These are phyloP conservation scores for Acanthococcus lagerstroemiae DNA, from an alignment of 2,888 invertebrate genomes.

Conservation along the genomic window DNA sequence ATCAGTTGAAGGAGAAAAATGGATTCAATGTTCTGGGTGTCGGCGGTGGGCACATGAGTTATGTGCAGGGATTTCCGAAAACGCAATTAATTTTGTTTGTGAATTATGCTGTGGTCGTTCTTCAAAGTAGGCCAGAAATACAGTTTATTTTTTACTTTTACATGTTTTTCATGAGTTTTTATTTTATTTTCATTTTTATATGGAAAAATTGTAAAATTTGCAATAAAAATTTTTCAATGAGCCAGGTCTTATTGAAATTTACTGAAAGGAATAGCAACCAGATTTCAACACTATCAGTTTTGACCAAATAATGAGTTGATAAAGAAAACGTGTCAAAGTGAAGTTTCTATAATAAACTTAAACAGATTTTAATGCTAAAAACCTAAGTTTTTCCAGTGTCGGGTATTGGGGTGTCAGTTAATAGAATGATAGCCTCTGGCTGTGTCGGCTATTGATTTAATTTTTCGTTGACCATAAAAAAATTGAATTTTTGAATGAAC, in stretches of 20 bases:
- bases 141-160: not conserved
- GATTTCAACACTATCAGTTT: not conserved
- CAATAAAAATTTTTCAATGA: not conserved
- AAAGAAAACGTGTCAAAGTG: not conserved
- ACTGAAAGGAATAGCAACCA: not conserved
- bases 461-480: not conserved
- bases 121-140: not conserved
- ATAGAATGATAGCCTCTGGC: not conserved
- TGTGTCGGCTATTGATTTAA: not conserved
- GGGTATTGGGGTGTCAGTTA: not conserved
- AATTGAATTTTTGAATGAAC: not conserved
- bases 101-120: not conserved
- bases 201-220: not conserved
- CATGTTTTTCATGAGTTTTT: not conserved
- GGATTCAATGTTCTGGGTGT: not conserved
- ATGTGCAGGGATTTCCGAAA: not conserved
- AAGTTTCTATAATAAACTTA: not conserved
- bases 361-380: not conserved
- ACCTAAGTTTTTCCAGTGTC: not conserved
- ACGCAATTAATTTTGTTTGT: not conserved
- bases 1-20: not conserved
- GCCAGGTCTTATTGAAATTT: not conserved
- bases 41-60: not conserved
- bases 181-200: not conserved
- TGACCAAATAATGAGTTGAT: not conserved